phyloP scores from a whole-genome alignment of 2,888 invertebrate species.

The Nephrocerus scutellatus region DNA sequence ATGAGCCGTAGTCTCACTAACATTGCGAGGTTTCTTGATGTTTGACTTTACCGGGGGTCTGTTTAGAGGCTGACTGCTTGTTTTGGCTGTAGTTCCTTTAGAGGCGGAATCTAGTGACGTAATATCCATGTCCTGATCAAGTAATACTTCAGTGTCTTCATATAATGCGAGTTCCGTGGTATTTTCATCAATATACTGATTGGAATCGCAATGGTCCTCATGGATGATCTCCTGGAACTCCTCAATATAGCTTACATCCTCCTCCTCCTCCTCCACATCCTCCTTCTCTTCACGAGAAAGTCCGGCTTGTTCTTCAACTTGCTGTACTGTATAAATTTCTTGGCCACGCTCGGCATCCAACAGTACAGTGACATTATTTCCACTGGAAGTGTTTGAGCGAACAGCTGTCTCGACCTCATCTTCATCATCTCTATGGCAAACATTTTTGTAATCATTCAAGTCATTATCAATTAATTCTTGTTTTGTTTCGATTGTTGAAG shows the following conservation, averaged over 20 bases:
- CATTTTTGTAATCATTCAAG: too few species aligned
- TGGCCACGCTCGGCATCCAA: too few species aligned
- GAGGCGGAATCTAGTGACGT: too few species aligned
- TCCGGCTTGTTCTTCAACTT: conserved; percentile 8
- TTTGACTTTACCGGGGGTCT: not conserved
- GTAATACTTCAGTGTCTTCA: conserved; percentile 10
- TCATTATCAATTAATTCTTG: too few species aligned
- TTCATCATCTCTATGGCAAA: too few species aligned
- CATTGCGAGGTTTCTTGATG: not conserved
- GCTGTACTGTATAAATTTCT: too few species aligned
- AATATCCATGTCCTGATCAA: conserved; percentile 13
- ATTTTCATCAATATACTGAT: conserved; percentile 21
- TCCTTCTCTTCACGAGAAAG: conserved; percentile 8
- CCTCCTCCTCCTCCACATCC: conserved; percentile 5
- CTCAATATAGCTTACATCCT: conserved; percentile 17
- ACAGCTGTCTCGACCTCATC: too few species aligned
- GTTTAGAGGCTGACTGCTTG: too few species aligned
- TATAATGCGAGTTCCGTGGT: conserved; percentile 17
- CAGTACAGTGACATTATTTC: too few species aligned
- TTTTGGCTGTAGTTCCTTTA: too few species aligned
- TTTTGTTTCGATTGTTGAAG: too few species aligned
- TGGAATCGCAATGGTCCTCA: conserved; percentile 18
- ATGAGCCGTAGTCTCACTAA: conserved; percentile 17
- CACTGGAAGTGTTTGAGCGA: too few species aligned
- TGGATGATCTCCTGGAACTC: conserved; percentile 27